These are phyloP conservation scores for Clarias magur DNA, from an alignment of 2,113 vertebrate species.

Conservation along the genomic window DNA sequence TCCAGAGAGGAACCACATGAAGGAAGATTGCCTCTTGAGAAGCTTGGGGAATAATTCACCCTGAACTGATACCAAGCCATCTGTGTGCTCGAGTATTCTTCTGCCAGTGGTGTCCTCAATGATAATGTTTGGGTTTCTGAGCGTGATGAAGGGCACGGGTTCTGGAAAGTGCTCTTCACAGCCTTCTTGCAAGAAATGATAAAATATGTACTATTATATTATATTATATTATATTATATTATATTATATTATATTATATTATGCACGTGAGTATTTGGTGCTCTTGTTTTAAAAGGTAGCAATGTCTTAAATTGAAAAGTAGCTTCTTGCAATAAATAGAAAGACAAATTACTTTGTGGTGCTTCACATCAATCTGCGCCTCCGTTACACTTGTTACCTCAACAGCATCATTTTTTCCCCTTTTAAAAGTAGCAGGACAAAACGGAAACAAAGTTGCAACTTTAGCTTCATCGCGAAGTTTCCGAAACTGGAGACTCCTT, in stretches of 20 bases:
- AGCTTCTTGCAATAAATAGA: neutral
- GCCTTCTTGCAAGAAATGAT: neutral
- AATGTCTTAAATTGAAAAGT: neutral
- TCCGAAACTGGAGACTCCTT: neutral
- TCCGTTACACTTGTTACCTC: neutral
- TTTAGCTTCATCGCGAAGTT: too few species aligned
- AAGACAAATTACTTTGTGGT: neutral
- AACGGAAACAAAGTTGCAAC: too few species aligned
- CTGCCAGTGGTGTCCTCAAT: neutral
- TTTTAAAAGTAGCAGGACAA: too few species aligned
- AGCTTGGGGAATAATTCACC: conserved; percentile 8
- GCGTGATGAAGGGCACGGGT: neutral
- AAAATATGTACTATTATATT: neutral
- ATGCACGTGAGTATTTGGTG: neutral
- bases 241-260: too few species aligned
- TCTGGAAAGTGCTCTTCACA: neutral
- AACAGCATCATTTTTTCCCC: too few species aligned
- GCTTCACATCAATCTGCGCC: neutral
- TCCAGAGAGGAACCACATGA: neutral
- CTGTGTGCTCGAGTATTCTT: neutral
- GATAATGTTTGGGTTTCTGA: neutral
- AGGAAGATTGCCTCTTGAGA: neutral
- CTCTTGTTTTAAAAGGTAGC: neutral
- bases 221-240: too few species aligned
- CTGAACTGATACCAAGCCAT: conserved; percentile 12